Conservation (phyloP, 2,888 invertebrate genomes). For the Drosophila prostipennis region DNA sequence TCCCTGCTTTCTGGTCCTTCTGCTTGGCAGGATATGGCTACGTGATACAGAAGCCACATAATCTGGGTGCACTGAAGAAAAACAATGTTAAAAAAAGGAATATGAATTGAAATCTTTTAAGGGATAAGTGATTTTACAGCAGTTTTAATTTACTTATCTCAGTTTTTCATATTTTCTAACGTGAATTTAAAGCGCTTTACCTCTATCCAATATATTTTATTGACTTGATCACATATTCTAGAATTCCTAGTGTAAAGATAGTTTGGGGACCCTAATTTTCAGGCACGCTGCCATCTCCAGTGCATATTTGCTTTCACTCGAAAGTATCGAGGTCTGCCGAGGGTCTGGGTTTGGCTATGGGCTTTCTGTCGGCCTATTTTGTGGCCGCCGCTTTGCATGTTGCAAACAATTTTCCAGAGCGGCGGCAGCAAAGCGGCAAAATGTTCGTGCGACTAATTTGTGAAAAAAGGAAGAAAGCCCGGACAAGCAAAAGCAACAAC, state of each 20-base stretch:
- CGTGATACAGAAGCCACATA: conserved; percentile 16
- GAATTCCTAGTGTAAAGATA: neutral
- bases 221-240: no score
- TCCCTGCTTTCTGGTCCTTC: conserved; percentile 23
- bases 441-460: conserved; percentile 78
- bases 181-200: no score
- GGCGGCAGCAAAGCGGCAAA: conserved; percentile 61
- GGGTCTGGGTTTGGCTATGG: conserved; percentile 22
- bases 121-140: no score
- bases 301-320: conserved; percentile 53
- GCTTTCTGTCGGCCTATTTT: conserved; percentile 62
- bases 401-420: conserved; percentile 69
- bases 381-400: conserved; percentile 70
- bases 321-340: conserved; percentile 22
- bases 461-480: conserved; percentile 56
- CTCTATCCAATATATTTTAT: no score
- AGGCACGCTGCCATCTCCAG: conserved; percentile 21
- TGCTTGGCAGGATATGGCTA: conserved; percentile 6
- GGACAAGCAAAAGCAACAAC: conserved; percentile 31
- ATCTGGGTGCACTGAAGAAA: neutral
- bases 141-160: no score
- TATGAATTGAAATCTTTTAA: no score
- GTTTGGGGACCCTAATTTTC: neutral
- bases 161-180: no score
- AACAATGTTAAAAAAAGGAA: neutral